A percentile compares a stretch with the other conserved stretches of the same genome.
phyloP scores from a whole-genome alignment of 2,888 invertebrate genomes.

The Philereme transversata region DNA sequence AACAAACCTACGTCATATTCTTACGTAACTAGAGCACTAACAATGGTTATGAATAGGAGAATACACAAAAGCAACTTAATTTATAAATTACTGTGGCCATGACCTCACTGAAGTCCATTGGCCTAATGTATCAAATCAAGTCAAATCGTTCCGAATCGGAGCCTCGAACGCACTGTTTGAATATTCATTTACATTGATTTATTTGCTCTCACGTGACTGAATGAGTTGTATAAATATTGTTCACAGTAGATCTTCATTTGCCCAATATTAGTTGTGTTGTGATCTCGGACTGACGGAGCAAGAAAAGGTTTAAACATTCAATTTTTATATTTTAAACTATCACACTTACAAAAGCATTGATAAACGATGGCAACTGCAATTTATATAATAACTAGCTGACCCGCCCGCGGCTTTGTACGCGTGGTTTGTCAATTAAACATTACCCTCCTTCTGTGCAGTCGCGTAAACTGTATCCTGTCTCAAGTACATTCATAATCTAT shows the following conservation, averaged over 20 bases:
- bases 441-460: no score
- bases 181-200: conserved; percentile 26
- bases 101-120: conserved; percentile 27
- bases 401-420: no score
- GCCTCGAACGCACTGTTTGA: conserved; percentile 22
- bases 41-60: no score
- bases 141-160: conserved; percentile 27
- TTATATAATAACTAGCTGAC: no score
- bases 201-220: conserved; percentile 39
- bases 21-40: not conserved
- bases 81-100: conserved; percentile 27
- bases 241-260: conserved; percentile 1
- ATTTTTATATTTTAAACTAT: no score
- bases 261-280: not conserved
- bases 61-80: not conserved
- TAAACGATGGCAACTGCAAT: no score
- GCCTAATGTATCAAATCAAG: conserved; percentile 23
- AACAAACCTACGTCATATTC: no score
- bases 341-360: no score
- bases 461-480: no score
- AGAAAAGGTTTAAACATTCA: no score
- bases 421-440: no score
- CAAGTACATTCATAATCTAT: no score
- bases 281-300: not conserved
- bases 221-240: conserved; percentile 19